These are phyloP conservation scores for Megaptera novaeangliae DNA, from an alignment of 2,113 vertebrate species.

Conservation along the genomic window DNA sequence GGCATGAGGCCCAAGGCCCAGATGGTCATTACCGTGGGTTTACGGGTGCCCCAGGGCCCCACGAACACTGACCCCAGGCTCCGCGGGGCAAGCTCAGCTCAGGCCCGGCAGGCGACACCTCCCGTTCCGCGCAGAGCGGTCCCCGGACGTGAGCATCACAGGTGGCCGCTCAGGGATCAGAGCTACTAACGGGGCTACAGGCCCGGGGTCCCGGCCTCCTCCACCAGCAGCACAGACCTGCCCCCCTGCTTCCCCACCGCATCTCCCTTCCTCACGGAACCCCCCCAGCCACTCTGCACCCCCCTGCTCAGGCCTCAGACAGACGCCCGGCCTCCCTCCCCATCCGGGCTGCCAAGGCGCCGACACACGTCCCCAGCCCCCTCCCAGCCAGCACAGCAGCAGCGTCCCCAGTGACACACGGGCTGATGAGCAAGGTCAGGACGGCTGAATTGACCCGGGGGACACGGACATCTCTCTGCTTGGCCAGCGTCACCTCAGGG, in stretches of 20 bases:
- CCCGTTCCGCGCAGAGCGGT: background rate
- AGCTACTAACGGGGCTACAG: background rate
- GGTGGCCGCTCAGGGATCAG: background rate
- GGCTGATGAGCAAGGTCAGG: background rate
- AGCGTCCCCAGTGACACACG: fast-evolving
- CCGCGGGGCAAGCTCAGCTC: background rate
- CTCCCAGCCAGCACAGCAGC: background rate
- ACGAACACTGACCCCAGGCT: background rate
- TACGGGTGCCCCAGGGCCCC: conserved; percentile 16
- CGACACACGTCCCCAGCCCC: background rate
- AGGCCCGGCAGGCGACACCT: background rate
- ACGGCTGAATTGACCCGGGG: fast-evolving
- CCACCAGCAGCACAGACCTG: background rate
- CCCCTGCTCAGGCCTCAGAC: background rate
- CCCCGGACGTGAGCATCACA: background rate
- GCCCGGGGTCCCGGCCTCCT: background rate
- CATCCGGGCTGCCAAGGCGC: background rate
- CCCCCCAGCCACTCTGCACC: background rate
- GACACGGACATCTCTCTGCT: background rate
- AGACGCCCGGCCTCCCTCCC: background rate
- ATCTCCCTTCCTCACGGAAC: background rate
- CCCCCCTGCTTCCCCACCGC: fast-evolving
- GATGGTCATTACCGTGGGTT: conserved; percentile 26
- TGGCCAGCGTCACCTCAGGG: background rate
- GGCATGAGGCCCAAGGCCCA: conserved; percentile 31